Conservation (phyloP, 2,113 vertebrate species). For the Passer domesticus region DNA sequence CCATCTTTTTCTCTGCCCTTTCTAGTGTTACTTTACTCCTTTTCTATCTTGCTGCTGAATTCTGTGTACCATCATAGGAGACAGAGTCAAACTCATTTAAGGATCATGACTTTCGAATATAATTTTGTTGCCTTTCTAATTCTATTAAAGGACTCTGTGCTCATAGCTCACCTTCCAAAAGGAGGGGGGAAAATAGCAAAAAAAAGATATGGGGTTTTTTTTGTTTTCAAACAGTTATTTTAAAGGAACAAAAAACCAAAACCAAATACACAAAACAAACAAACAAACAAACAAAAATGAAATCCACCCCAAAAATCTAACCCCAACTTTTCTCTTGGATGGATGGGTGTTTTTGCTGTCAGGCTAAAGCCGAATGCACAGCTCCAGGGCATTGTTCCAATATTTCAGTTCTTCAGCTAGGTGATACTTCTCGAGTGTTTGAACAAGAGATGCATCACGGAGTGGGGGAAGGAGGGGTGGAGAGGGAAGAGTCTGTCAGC, state of each 20-base stretch:
- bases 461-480: conserved; percentile 36
- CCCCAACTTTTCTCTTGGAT: neutral
- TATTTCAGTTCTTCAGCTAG: conserved; percentile 47
- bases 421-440: conserved; percentile 63
- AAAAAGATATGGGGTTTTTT: neutral
- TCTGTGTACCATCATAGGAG: neutral
- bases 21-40: neutral
- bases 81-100: neutral
- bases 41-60: neutral
- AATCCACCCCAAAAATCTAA: neutral
- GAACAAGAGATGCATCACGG: conserved; percentile 60
- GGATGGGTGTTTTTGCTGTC: neutral
- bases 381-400: conserved; percentile 19
- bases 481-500: conserved; percentile 62
- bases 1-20: neutral
- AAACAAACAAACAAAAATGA: neutral
- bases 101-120: neutral
- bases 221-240: neutral
- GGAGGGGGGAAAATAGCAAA: fast-evolving
- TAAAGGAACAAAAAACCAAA: neutral
- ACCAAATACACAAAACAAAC: no score
- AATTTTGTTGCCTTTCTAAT: neutral
- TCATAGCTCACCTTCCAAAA: neutral
- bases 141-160: neutral
- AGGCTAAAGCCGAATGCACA: conserved; percentile 1